Conservation (phyloP, 2,797 vertebrate species). For the Pseudomugil tenellus region DNA sequence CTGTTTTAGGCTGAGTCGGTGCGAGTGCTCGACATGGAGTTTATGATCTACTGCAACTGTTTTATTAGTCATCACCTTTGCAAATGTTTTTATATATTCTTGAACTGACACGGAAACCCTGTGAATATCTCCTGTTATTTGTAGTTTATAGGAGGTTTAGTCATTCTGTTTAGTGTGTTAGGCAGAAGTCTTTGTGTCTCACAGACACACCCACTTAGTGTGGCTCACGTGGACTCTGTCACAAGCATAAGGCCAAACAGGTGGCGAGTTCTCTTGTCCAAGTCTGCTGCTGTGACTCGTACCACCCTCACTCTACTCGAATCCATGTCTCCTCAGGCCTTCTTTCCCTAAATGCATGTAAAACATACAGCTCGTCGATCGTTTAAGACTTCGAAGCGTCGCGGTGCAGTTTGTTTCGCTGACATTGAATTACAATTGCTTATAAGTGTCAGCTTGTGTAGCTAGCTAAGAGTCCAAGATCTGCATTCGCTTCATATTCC, state of each 20-base stretch:
- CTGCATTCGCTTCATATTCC: slow-evolving; percentile 24
- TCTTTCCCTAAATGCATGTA: slow-evolving; percentile 26
- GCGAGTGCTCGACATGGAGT: slow-evolving; percentile 19
- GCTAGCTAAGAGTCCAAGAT: slow-evolving; percentile 4
- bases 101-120: neutral
- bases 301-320: slow-evolving; percentile 8
- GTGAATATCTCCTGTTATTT: slow-evolving; percentile 5
- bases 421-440: slow-evolving; percentile 3
- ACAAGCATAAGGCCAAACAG: slow-evolving; percentile 61
- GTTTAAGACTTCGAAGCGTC: neutral
- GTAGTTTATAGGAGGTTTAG: neutral
- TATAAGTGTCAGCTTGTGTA: neutral
- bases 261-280: slow-evolving; percentile 59
- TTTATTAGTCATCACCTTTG: slow-evolving; percentile 1
- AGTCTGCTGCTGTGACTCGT: slow-evolving; percentile 53
- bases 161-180: neutral
- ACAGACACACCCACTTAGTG: slow-evolving; percentile 5
- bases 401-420: neutral
- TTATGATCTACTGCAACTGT: slow-evolving; percentile 6
- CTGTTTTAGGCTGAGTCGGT: slow-evolving; percentile 21
- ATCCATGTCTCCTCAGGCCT: slow-evolving; percentile 17
- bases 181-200: slow-evolving; percentile 2
- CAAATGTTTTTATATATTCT: slow-evolving; percentile 3
- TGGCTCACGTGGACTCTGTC: slow-evolving; percentile 20
- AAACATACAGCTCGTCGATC: slow-evolving; percentile 16